These are phyloP conservation scores for Apodemia mormo DNA, from an alignment of 2,888 invertebrate species.

Conservation along the genomic window DNA sequence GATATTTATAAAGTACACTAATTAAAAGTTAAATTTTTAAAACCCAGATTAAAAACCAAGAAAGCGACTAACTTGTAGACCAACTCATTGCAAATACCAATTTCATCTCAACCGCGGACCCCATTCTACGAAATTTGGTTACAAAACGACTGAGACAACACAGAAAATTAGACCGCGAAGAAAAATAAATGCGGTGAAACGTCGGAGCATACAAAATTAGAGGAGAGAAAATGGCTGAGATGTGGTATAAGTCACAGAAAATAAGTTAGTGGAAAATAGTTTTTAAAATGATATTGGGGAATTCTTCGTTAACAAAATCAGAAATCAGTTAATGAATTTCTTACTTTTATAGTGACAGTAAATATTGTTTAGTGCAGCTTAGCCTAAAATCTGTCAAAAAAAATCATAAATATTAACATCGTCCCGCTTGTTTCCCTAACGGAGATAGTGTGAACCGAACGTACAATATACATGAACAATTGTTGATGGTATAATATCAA, in stretches of 20 bases:
- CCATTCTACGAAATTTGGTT: constrained; percentile 77
- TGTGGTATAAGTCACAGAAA: constrained; percentile 32
- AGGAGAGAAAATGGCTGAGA: constrained; percentile 29
- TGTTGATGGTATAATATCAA: too few relatives aligned
- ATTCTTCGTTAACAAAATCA: too few relatives aligned
- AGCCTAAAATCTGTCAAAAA: too few relatives aligned
- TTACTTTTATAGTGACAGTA: too few relatives aligned
- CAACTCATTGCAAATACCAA: constrained; percentile 77
- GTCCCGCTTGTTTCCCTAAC: too few relatives aligned
- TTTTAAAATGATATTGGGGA: background rate
- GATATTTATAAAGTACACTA: background rate
- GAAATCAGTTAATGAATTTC: too few relatives aligned
- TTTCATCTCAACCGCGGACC: constrained; percentile 73
- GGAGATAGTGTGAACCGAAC: too few relatives aligned
- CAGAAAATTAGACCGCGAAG: constrained; percentile 78
- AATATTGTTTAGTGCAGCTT: too few relatives aligned
- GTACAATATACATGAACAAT: too few relatives aligned
- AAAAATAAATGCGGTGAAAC: constrained; percentile 77
- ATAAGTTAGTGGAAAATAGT: background rate
- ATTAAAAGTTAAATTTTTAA: background rate
- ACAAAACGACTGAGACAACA: constrained; percentile 77
- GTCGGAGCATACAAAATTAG: constrained; percentile 76
- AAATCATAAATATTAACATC: too few relatives aligned
- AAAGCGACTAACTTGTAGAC: constrained; percentile 56
- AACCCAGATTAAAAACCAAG: constrained; percentile 70